Percentiles rank a stretch among this genome's conserved stretches.
These are phyloP conservation scores for Pachyramphus minor DNA, from an alignment of 2,113 vertebrate genomes.

Conservation along the genomic window DNA sequence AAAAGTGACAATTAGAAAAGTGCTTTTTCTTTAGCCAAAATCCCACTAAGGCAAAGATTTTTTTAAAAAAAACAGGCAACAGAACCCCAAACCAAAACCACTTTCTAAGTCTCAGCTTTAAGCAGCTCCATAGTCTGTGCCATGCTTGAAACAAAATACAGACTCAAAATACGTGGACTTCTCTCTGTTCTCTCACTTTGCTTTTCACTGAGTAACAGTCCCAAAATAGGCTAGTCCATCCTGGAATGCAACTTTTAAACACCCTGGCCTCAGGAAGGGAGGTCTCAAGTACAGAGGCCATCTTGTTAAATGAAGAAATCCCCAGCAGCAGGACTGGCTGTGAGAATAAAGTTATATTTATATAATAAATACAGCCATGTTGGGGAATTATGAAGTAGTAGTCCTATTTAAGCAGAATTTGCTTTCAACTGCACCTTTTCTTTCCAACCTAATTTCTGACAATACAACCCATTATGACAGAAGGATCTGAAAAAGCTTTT, in stretches of 20 bases:
- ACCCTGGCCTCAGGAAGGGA: slow-evolving; percentile 22
- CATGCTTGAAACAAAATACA: not conserved
- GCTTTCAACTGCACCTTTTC: slow-evolving; percentile 27
- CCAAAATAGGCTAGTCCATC: slow-evolving; percentile 57
- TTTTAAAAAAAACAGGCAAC: not conserved
- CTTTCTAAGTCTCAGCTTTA: not conserved
- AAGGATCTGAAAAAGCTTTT: slow-evolving; percentile 40
- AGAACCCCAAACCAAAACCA: not conserved
- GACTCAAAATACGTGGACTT: not conserved
- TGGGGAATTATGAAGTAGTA: not conserved
- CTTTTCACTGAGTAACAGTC: slow-evolving; percentile 47
- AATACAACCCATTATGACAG: slow-evolving; percentile 1
- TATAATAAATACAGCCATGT: not conserved
- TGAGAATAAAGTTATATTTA: slow-evolving; percentile 19
- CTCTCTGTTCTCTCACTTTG: not conserved
- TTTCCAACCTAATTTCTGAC: slow-evolving; percentile 26
- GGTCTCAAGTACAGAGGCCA: slow-evolving; percentile 9
- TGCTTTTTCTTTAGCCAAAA: not conserved
- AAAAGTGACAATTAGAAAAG: not conserved
- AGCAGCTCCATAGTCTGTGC: not conserved
- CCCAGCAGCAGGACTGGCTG: not conserved
- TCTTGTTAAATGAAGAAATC: slow-evolving; percentile 2
- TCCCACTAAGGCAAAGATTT: not conserved
- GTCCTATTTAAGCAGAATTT: slow-evolving; percentile 15
- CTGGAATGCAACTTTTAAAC: slow-evolving; percentile 57